Evolutionary conservation across 2,113 vertebrate genomes (phyloP), one percentile per base, ranked within the genome.

Genomic region (Sphyrna mokarran): DNA sequence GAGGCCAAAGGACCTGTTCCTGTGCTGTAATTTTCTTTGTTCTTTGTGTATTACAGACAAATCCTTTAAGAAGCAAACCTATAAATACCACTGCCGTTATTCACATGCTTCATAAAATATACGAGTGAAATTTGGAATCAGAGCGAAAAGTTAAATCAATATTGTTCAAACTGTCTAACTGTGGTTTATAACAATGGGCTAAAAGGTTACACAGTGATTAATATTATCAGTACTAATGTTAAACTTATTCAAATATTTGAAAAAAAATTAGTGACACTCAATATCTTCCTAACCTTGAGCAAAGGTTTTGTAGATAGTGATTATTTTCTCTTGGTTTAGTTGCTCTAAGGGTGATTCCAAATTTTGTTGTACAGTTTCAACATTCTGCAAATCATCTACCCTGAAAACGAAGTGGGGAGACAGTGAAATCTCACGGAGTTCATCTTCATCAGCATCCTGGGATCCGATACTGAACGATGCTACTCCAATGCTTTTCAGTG

Each of bases 401-500:
- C 69, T 78, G 16, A 95, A 61, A 61, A 78, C 72, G 54, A 78
- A 83, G 69, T 58, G n/a, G 40, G 95, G 76, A 58, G 68, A 48
- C 20, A 76, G 48, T 95, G 95, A 66, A 91, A 96, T 68, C 23
- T 54, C 48, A 4, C 37, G 26, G 33, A 96, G 86, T 85, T 96
- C 86, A 40, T 91, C 58, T 18, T 54, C n/a, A 54, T 96, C 80
- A 23, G 91, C 91, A 40, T 95, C 78, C 61, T 83, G 95, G 40
- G 72, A 43, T 95, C 96, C 33, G 18, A 86, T 37, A 61, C 23
- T 61, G 87, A 90, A 90, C 18, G 98, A 98, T 0, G 98, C 98
- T 96, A 99, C 97, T 0, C 96, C 96, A 6, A 96, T 97, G 96
- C 96, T 97, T 97, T 99, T 99, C 54, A 99, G 97, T 96, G 98